These are phyloP conservation scores for Otocyon megalotis DNA, from an alignment of 2,113 vertebrate genomes.

Conservation along the genomic window DNA sequence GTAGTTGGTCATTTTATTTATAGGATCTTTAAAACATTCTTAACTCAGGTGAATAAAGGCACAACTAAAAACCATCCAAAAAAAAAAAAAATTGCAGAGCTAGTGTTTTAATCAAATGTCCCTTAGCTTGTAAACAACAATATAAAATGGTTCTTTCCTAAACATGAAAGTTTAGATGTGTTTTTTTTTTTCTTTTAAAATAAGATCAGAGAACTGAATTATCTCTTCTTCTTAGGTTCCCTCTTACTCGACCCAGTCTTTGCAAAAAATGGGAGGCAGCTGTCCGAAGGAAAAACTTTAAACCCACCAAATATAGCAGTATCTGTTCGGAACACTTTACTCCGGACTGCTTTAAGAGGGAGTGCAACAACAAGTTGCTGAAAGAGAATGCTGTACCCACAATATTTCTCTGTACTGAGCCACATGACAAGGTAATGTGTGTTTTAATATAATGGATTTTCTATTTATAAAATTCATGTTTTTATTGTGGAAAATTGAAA, in stretches of 20 bases:
- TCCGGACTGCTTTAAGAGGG: constrained; percentile 95
- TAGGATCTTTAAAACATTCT: background rate
- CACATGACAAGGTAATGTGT: constrained; percentile 88
- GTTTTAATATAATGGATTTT: background rate
- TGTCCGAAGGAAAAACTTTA: constrained; percentile 96
- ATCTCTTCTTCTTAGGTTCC: constrained; percentile 90
- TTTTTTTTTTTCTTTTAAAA: background rate
- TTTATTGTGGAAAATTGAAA: background rate
- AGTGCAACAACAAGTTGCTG: constrained; percentile 97
- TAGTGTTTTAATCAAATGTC: background rate
- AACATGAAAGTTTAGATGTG: background rate
- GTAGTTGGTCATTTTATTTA: background rate
- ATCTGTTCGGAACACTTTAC: constrained; percentile 98
- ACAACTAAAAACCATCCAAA: background rate
- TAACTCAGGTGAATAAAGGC: background rate
- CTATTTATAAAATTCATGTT: background rate
- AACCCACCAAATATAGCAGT: constrained; percentile 98
- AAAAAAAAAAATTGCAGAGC: background rate
- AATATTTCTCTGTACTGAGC: constrained; percentile 92
- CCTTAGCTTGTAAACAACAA: background rate
- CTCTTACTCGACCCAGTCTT: constrained; percentile 94
- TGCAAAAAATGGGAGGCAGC: constrained; percentile 96
- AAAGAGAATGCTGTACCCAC: constrained; percentile 97
- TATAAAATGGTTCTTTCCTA: background rate
- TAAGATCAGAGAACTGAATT: constrained; percentile 46